Base-by-base conservation (phyloP, 2,113 vertebrate genomes). In the Gadus macrocephalus region DNA sequence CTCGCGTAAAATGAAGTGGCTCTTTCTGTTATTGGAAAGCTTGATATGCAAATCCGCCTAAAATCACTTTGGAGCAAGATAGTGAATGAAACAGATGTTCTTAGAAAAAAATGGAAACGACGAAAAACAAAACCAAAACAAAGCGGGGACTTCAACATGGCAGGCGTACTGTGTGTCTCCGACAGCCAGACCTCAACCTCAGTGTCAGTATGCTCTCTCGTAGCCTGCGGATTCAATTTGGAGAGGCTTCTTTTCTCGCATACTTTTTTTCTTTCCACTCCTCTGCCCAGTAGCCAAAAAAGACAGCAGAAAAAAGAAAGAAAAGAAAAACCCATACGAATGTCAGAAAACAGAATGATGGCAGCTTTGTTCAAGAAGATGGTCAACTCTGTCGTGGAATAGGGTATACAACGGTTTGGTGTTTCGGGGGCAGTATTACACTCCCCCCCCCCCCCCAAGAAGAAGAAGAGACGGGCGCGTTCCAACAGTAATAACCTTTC, bases 171-270 rank as follows among this genome's bases (percentile, higher is more conserved):
- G 42, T 49, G 42, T 49, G 42, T 49, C 11, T 49, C 42, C 11
- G 42, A 49, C 7, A 7, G 42, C 5, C 8, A 35, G 31, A 35
- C 31, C 31, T 35, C 42, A 49, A 49, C 11, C 9, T 14, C 42
- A 49, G 12, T 49, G 42, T 49, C 42, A 49, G 42, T 9, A 49
- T 49, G 42, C 9, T 49, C 42, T 16, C 62, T 59, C 66, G 73
- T 62, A 63, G 65, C 62, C 65, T 64, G 72, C 75, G 71, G 73
- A 68, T 84, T 82, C 74, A 78, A 58, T 72, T 79, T 59, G 62
- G 25, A 66, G 70, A 77, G 65, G 69, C 53, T 74, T 79, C 53
- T 82, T 80, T 80, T 85, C 63, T 76, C 42, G 9, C 42, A 49
- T 49, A 49, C 5, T 11, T 14, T 58, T 5, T n/a, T 58, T 16